Evolutionary conservation across 2,113 vertebrate species (phyloP), one percentile per base, ranked within the genome.

Genomic region (Argyrosomus japonicus): DNA sequence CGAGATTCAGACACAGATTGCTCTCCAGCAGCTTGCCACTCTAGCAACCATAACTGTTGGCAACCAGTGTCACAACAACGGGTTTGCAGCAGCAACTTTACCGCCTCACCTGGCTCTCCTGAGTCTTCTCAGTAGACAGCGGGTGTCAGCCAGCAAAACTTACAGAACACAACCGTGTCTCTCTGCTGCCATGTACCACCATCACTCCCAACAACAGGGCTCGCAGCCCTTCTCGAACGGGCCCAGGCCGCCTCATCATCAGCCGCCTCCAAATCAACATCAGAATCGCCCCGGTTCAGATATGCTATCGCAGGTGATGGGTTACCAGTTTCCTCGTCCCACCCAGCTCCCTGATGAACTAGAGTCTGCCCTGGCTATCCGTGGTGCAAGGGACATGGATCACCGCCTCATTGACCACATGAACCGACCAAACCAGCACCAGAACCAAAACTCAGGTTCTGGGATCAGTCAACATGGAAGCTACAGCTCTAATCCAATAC

Each of bases 131-230:
- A 96, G 92, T 90, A 92, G 88, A 82, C 89, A 70, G 23, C 72
- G 53, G 43, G 67, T 69, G 32, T 76, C 79, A 36, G 21, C 78
- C 70, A 3, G 40, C 9, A 91, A 83, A 81, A 69, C 63, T 14
- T 56, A 54, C 25, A 82, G n/a, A 82, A 60, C 79, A 19, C 56
- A 1, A 45, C 64, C 5, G 5, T 43, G 36, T 83, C 32, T 0
- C 4, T 54, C 74, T 57, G 25, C 64, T 91, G 82, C 92, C 25
- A 97, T 97, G 96, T 96, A 95, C 82, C 93, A 93, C 88, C 93
- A 95, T 77, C 95, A 94, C 88, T 96, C 96, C 83, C 95, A 94
- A 88, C 96, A 95, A 69, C 95, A 95, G 93, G 97, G 95, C 86
- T 45, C 94, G 0, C 93, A 90, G 72, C 54, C 86, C 79, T 95